Base-by-base conservation (phyloP, 2,113 vertebrate species). In the Turnix velox region DNA sequence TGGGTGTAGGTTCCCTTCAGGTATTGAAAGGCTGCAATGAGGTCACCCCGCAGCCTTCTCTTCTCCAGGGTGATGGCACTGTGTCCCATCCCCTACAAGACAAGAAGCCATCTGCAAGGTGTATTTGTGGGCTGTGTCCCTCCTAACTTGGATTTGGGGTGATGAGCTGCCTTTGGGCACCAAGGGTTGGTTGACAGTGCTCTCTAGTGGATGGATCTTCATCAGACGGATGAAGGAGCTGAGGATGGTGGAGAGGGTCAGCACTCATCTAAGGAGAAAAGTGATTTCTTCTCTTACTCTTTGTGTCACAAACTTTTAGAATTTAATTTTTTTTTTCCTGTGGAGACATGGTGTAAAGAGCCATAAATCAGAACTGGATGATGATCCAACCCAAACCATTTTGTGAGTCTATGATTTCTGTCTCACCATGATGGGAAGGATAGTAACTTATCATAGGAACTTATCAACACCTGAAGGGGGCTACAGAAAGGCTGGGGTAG, bases 281-380 rank as follows among this genome's bases (percentile, higher is more conserved):
- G 31, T 11, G 0, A 27, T 57, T 14, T 65, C 27, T 77, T 52
- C 27, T 52, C 27, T 65, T 39, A 17, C 22, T 40, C 4, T 18
- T 71, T 58, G 39, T 18, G 3, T 23, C 43, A 9, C 0, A 3
- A 42, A 52, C 23, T 77, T 72, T 75, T 55, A 51, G 33, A 43
- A 20, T n/a, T 31, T 3, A 20, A 5, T 9, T 6, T 0, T 0
- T 43, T 9, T 5, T 0, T 43, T 9, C 4, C 59, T 12, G 3
- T 45, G n/a, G 45, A 69, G 67, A 28, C 8, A 2, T 33, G n/a
- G n/a, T n/a, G 51, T 6, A 6, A 40, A 48, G 33, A 48, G 30
- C 35, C 31, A 1, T 3, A 48, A 68, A n/a, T 46, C 45, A 49
- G 42, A 54, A 20, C 5, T 43, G 37, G 33, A 62, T 30, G 43